phyloP scores from a whole-genome alignment of 2,888 invertebrate species.

The Xestia ashworthii region DNA sequence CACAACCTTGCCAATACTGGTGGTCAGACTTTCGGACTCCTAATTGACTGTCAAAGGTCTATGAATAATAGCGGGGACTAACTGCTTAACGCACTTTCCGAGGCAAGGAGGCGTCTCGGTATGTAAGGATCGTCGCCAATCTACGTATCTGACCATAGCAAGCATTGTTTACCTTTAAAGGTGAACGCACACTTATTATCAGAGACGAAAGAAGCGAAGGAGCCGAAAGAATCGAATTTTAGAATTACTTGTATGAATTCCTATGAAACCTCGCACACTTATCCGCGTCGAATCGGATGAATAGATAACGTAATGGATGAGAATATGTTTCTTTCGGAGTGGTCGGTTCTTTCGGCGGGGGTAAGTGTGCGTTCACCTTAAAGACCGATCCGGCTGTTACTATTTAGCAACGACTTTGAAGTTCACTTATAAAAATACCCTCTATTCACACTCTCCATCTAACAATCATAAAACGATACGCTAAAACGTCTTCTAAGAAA shows the following conservation, averaged over 20 bases:
- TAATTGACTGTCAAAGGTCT: background rate
- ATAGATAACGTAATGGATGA: too few relatives aligned
- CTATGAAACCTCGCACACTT: too few relatives aligned
- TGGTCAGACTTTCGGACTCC: background rate
- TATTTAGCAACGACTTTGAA: background rate
- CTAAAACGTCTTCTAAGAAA: slow-evolving; percentile 18
- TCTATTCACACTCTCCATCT: background rate
- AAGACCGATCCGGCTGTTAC: background rate
- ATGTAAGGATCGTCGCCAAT: background rate
- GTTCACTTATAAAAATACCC: background rate
- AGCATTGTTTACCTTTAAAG: background rate
- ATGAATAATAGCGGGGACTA: background rate
- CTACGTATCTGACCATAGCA: background rate
- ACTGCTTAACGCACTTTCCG: too few relatives aligned
- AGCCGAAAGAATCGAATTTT: too few relatives aligned
- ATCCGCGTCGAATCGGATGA: too few relatives aligned
- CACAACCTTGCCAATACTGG: background rate
- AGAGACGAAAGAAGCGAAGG: too few relatives aligned
- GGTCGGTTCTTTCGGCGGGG: too few relatives aligned
- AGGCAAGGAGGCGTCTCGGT: background rate
- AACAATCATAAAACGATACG: slow-evolving; percentile 7
- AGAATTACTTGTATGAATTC: too few relatives aligned
- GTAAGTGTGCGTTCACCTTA: too few relatives aligned
- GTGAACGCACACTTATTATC: too few relatives aligned
- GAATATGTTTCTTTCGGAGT: too few relatives aligned